phyloP scores from a whole-genome alignment of 2,797 vertebrate species.

The Hippocampus kuda region DNA sequence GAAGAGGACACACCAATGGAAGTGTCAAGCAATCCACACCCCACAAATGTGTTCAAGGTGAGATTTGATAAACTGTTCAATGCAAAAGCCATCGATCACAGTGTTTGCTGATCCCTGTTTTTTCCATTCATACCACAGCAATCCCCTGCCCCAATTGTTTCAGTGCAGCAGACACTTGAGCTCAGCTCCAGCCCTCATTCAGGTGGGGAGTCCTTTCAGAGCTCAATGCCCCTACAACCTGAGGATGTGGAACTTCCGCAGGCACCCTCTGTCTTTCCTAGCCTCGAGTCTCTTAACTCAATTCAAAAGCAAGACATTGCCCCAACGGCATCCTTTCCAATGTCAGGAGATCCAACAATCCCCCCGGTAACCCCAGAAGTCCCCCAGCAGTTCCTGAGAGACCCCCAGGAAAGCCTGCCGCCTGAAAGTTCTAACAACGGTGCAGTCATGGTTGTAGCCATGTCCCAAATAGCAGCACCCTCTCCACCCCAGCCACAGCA shows the following conservation, averaged over 20 bases:
- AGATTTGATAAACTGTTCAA: constrained; percentile 1
- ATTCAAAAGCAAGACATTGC: constrained; percentile 90
- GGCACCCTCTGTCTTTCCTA: constrained; percentile 72
- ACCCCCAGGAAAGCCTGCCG: constrained; percentile 75
- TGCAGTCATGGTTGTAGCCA: constrained; percentile 71
- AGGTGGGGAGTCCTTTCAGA: constrained; percentile 72
- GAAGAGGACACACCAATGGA: constrained; percentile 96
- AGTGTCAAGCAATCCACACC: constrained; percentile 77
- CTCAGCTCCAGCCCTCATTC: constrained; percentile 68
- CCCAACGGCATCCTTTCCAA: constrained; percentile 77
- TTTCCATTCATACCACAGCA: constrained; percentile 41
- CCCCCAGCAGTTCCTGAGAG: constrained; percentile 77
- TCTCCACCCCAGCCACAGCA: constrained; percentile 62
- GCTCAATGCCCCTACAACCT: constrained; percentile 76
- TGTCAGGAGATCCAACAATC: constrained; percentile 75
- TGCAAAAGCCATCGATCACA: background rate
- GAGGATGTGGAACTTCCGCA: constrained; percentile 80
- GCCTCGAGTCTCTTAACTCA: constrained; percentile 73
- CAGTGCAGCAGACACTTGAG: constrained; percentile 82
- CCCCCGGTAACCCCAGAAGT: constrained; percentile 83
- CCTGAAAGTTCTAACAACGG: constrained; percentile 66
- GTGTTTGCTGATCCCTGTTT: background rate
- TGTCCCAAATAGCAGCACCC: constrained; percentile 74
- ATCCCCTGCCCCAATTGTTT: constrained; percentile 73
- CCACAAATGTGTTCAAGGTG: constrained; percentile 78